Evolutionary conservation across 2,113 vertebrate genomes (phyloP), one percentile per base, ranked within the genome.

Genomic region (Leptobrachium ailaonicum): DNA sequence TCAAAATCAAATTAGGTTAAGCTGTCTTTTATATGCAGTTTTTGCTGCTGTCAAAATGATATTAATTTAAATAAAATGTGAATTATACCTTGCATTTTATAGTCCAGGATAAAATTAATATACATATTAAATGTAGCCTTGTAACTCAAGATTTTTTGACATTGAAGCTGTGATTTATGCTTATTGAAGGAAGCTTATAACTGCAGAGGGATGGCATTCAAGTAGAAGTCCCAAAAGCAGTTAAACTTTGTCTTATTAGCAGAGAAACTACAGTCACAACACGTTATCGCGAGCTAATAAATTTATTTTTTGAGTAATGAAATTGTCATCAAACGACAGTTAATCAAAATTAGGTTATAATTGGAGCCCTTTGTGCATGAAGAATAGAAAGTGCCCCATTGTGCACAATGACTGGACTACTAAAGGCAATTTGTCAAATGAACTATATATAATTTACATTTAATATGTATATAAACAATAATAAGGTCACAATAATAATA

Each of bases 291-390:
- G 78, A 85, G 86, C 84, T 88, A 89, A 91, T 92, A 90, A 91
- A 88, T 82, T 89, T 91, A 87, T 85, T 89, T 92, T 91, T 87
- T 81, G 89, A 85, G 77, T 89, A 89, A 90, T 90, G 86, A 87
- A 86, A 86, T 78, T 83, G 78, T 83, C 86, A 89, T 90, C 83
- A 83, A 88, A 85, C 82, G 80, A 44, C 69, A 2, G 86, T 90
- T 92, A 88, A 87, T 87, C 14, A 10, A 70, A 87, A 87, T 85
- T 76, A 85, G 86, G 68, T 78, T 77, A 83, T 41, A 90, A 87
- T 88, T 86, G 88, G 83, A 83, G 74, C 68, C 75, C 78, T 50
- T 58, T 86, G 79, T 73, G 69, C 12, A 71, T 63, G 12, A 80
- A 76, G 75, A 68, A 64, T 67, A 73, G 58, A 69, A 81, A 74